Percentiles rank a stretch among this genome's conserved stretches.
These are phyloP conservation scores for Serranus cabrilla DNA, from an alignment of 2,797 vertebrate species.

Conservation along the genomic window DNA sequence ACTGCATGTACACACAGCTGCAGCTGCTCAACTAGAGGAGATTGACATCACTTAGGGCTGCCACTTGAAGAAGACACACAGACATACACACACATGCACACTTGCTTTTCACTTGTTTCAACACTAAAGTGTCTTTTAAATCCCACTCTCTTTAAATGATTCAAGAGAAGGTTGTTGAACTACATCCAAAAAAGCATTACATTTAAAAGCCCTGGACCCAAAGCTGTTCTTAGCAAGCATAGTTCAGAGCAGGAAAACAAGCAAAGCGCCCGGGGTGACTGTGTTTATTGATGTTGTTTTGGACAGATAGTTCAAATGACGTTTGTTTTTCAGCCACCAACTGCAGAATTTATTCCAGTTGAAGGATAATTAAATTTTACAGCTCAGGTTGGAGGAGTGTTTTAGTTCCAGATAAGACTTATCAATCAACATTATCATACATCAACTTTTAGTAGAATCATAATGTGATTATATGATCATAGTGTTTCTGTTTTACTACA, in stretches of 20 bases:
- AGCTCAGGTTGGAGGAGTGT: not conserved
- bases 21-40: conserved; percentile 44
- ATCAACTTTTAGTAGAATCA: conserved; percentile 12
- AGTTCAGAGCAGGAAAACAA: conserved; percentile 28
- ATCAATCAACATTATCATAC: not conserved
- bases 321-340: not conserved
- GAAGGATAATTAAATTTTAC: not conserved
- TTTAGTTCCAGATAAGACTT: not conserved
- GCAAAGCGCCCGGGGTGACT: not conserved
- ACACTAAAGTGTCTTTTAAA: conserved; percentile 47
- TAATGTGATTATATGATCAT: not conserved
- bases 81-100: not conserved
- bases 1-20: conserved; percentile 63
- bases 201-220: conserved; percentile 33
- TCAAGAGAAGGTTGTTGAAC: conserved; percentile 58
- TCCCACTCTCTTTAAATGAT: conserved; percentile 50
- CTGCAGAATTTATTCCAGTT: not conserved
- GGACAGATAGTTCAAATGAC: conserved; percentile 2
- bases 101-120: conserved; percentile 27
- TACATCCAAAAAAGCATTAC: conserved; percentile 9
- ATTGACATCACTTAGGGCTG: conserved; percentile 42
- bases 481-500: not conserved
- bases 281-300: conserved; percentile 47
- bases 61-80: conserved; percentile 35
- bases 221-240: conserved; percentile 24